Percentiles rank a stretch among this genome's conserved stretches.
Conservation (phyloP, 2,797 vertebrate genomes). For the Platyrinchus mystaceus region DNA sequence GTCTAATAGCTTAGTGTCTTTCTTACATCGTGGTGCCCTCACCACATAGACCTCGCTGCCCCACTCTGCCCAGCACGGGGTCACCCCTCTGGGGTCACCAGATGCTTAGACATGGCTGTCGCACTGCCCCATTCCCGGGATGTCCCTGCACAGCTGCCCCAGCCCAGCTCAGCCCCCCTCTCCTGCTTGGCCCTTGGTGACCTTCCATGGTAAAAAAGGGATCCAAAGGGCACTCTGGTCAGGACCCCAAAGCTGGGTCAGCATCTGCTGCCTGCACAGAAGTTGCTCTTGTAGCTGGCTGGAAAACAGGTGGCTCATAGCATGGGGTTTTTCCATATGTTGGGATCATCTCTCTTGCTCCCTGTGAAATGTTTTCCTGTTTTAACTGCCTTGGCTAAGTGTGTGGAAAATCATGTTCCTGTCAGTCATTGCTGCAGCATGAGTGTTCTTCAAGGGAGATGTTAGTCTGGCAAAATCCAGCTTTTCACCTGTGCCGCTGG, state of each 20-base stretch:
- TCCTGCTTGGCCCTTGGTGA: too few relatives aligned
- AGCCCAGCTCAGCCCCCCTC: too few relatives aligned
- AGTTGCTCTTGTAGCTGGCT: too few relatives aligned
- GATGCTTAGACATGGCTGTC: rapidly evolving
- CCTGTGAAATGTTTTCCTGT: rapidly evolving
- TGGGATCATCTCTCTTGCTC: neutral
- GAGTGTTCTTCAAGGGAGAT: rapidly evolving
- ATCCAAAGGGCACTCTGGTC: neutral
- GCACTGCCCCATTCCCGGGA: neutral
- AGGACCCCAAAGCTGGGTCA: too few relatives aligned
- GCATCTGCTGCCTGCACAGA: rapidly evolving
- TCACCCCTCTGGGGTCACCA: too few relatives aligned
- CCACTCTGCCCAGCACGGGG: neutral
- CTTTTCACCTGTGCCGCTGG: rapidly evolving
- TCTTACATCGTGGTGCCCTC: neutral
- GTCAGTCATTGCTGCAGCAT: neutral
- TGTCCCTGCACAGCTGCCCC: neutral
- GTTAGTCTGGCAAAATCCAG: rapidly evolving
- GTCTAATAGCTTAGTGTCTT: neutral
- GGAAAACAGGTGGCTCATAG: neutral
- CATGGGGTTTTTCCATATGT: rapidly evolving
- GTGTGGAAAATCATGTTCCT: rapidly evolving
- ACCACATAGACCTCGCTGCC: neutral
- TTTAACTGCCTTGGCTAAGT: rapidly evolving
- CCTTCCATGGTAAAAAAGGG: too few relatives aligned